Percentiles rank a stretch among this genome's conserved stretches.
Conservation (phyloP, 1,140 invertebrate genomes). For the Drosophila asahinai region DNA sequence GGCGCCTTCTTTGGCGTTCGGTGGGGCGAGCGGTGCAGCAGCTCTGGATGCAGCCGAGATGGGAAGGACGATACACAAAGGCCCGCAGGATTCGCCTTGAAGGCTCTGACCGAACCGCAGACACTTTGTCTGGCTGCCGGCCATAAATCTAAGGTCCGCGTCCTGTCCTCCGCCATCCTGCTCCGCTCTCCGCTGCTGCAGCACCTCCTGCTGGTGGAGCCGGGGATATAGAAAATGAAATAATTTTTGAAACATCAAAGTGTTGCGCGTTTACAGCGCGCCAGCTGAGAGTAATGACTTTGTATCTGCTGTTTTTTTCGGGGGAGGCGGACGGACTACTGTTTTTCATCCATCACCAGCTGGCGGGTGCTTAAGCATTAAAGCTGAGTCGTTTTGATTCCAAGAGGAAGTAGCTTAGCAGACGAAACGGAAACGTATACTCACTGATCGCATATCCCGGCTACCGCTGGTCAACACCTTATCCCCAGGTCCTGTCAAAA, state of each 20-base stretch:
- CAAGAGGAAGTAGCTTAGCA: conserved; percentile 74
- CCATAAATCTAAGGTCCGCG: conserved; percentile 72
- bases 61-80: conserved; percentile 48
- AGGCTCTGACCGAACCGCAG: conserved; percentile 75
- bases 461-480: conserved; percentile 26
- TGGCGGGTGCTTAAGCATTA: conserved; percentile 56
- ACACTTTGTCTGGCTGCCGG: conserved; percentile 78
- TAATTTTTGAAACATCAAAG: conserved; percentile 80
- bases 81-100: conserved; percentile 54
- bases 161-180: conserved; percentile 30
- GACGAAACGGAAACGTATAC: conserved; percentile 75
- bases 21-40: neutral
- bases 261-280: conserved; percentile 64
- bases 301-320: conserved; percentile 26
- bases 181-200: conserved; percentile 23
- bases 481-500: neutral
- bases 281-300: conserved; percentile 79
- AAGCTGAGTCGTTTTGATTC: conserved; percentile 27
- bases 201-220: conserved; percentile 22
- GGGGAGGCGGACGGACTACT: neutral
- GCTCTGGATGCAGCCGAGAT: conserved; percentile 34
- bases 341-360: conserved; percentile 28
- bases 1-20: neutral
- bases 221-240: conserved; percentile 70
- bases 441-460: conserved; percentile 74